Percentiles rank a stretch among this genome's conserved stretches.
These are phyloP conservation scores for Aphis craccivora DNA, from an alignment of 1,140 invertebrate species.

Conservation along the genomic window DNA sequence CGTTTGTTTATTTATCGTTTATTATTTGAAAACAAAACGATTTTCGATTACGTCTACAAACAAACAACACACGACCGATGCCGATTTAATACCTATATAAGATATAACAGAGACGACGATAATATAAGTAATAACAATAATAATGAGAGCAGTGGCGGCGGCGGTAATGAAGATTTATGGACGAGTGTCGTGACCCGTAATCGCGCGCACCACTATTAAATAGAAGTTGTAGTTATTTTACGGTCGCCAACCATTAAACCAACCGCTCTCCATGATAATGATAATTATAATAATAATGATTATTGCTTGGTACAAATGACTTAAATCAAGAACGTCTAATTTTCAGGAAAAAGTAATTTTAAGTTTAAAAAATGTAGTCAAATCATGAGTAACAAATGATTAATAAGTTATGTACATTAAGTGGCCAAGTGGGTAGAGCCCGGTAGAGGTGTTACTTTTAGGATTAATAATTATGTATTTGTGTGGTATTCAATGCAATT, in stretches of 20 bases:
- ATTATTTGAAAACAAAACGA: constrained; percentile 34
- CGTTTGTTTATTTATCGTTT: constrained; percentile 8
- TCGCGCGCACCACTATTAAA: not conserved
- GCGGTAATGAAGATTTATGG: constrained; percentile 45
- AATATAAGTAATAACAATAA: constrained; percentile 27
- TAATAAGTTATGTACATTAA: too few species aligned
- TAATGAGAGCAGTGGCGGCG: not conserved
- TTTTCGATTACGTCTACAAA: constrained; percentile 24
- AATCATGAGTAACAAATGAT: too few species aligned
- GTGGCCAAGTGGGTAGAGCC: too few species aligned
- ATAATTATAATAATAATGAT: not conserved
- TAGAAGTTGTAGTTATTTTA: not conserved
- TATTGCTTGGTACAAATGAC: not conserved
- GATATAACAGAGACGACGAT: not conserved
- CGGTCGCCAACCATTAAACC: not conserved
- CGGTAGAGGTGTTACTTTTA: too few species aligned
- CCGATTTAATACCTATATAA: not conserved
- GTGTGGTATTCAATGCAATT: too few species aligned
- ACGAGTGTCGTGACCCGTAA: constrained; percentile 30
- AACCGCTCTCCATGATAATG: not conserved
- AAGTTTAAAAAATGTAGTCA: too few species aligned
- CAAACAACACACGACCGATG: not conserved
- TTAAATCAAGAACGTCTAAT: too few species aligned
- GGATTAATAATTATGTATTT: too few species aligned
- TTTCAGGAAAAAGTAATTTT: too few species aligned